Conservation (phyloP, 64 coral and sea anemone genomes). For the Pocillopora damicornis region DNA sequence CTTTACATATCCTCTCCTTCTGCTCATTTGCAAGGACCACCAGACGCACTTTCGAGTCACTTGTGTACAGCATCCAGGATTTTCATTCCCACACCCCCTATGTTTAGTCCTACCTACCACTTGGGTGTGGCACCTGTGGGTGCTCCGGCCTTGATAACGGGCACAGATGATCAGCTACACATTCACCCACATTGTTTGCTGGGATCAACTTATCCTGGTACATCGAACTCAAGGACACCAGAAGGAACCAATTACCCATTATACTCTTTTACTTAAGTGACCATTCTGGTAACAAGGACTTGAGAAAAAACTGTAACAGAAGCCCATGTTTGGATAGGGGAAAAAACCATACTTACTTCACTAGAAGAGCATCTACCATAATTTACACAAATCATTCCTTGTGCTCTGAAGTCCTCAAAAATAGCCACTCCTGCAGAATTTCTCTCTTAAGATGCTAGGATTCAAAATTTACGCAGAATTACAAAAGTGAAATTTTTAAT, state of each 20-base stretch:
- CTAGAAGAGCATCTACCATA: no score
- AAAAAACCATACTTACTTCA: neutral
- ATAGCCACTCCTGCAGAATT: no score
- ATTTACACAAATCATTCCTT: no score
- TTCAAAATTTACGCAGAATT: no score
- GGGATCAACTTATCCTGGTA: conserved; percentile 43
- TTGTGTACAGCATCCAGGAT: conserved; percentile 44
- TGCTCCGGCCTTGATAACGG: conserved; percentile 22
- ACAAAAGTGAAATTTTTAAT: no score
- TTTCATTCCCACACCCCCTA: conserved; percentile 52
- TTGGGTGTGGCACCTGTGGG: conserved; percentile 34
- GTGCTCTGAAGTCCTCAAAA: no score
- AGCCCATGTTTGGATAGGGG: neutral
- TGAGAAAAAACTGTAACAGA: neutral
- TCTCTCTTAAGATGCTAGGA: no score
- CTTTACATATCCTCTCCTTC: conserved; percentile 21
- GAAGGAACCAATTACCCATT: conserved; percentile 20
- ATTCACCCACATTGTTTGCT: conserved; percentile 60
- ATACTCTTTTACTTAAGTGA: conserved; percentile 22
- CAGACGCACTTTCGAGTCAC: conserved; percentile 39
- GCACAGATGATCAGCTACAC: conserved; percentile 35
- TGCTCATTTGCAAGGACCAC: conserved; percentile 1
- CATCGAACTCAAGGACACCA: conserved; percentile 34
- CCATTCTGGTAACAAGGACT: neutral
- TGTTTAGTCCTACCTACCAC: conserved; percentile 34